These are phyloP conservation scores for Myripristis murdjan DNA, from an alignment of 2,797 vertebrate species.

Conservation along the genomic window DNA sequence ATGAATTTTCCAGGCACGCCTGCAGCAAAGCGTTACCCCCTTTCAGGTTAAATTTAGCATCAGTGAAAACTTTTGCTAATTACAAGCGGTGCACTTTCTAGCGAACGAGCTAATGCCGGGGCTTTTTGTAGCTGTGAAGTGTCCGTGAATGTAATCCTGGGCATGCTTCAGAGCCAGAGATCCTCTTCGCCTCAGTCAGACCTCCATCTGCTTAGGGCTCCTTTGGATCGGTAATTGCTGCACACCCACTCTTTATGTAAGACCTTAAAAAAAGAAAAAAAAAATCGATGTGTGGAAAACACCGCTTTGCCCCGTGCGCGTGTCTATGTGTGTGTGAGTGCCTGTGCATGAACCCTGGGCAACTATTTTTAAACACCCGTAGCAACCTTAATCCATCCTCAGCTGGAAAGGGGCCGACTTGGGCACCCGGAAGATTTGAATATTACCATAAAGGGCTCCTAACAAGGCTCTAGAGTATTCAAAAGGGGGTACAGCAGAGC, in stretches of 20 bases:
- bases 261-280: slow-evolving; percentile 62
- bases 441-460: slow-evolving; percentile 79
- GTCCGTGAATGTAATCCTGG: slow-evolving; percentile 54
- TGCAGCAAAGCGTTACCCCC: slow-evolving; percentile 31
- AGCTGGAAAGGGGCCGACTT: slow-evolving; percentile 67
- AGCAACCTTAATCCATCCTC: slow-evolving; percentile 83
- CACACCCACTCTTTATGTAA: slow-evolving; percentile 81
- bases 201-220: slow-evolving; percentile 58
- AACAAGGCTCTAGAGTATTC: slow-evolving; percentile 81
- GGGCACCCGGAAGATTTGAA: slow-evolving; percentile 73
- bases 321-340: slow-evolving; percentile 31
- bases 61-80: slow-evolving; percentile 58
- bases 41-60: slow-evolving; percentile 44
- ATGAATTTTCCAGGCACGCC: slow-evolving; percentile 26
- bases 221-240: slow-evolving; percentile 71
- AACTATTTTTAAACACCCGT: slow-evolving; percentile 83
- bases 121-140: slow-evolving; percentile 47
- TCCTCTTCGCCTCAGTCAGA: slow-evolving; percentile 55
- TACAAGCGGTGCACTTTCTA: slow-evolving; percentile 24
- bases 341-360: slow-evolving; percentile 42
- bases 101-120: slow-evolving; percentile 24
- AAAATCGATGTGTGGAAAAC: slow-evolving; percentile 69
- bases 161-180: slow-evolving; percentile 37
- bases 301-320: slow-evolving; percentile 43
- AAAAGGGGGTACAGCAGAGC: slow-evolving; percentile 33